Base-by-base conservation (phyloP, 2,797 vertebrate species). In the Danio albolineatus region DNA sequence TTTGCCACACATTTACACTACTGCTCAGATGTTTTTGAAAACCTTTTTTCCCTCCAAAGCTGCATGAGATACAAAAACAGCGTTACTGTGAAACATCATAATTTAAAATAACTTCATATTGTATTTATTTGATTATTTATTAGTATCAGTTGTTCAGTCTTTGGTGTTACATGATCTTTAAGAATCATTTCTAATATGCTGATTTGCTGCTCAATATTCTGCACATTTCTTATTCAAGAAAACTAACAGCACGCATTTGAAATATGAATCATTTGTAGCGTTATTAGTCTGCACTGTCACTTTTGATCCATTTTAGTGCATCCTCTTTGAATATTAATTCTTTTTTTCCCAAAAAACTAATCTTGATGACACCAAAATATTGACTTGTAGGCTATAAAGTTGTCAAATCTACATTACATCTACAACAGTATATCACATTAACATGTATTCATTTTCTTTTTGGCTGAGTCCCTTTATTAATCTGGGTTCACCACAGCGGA, bases 301-400 rank as follows among this genome's bases (percentile, higher is more conserved):
- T n/a, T 28, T 28, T 28, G 1, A 28, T 28, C 28, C 28, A 28
- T 28, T 53, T 19, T 2, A 41, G 43, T 8, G 13, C 57, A 60
- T 16, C 57, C 36, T 60, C 14, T 6, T 4, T 16, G 13, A 60
- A 16, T 4, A 36, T 7, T 14, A 36, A 13, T 7, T 13, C 14
- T 10, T 0, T 8, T 19, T 17, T 19, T 9, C n/a, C 9, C n/a
- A 0, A 17, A 53, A 51, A 46, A 10, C 7, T 1, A 19, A 19
- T 10, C 51, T 54, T 54, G 17, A 16, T n/a, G 7, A 54, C n/a
- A 7, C 16, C 51, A 54, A 54, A 54, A 28, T 28, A 28, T 28
- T 54, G n/a, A 54, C 16, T n/a, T 2, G 51, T 54, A 17, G n/a
- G 16, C 7, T 51, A 51, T 53, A 1, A 28, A 28, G 28, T 28